phyloP scores from a whole-genome alignment of 2,797 vertebrate genomes.

The Halcyon badia region DNA sequence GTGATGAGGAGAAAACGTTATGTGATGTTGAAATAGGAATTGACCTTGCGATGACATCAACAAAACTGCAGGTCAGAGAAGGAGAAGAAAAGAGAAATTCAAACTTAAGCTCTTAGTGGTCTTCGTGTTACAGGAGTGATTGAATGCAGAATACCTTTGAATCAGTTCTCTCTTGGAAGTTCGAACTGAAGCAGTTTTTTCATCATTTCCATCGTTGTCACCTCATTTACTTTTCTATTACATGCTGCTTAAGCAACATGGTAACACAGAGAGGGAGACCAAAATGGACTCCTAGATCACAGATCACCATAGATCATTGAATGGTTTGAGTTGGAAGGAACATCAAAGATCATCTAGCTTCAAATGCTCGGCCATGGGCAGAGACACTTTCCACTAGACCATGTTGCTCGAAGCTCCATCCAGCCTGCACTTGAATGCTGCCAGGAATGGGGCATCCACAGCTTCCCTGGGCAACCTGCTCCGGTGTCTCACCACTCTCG shows the following conservation, averaged over 20 bases:
- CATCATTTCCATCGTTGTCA: neutral
- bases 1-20: neutral
- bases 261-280: neutral
- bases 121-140: neutral
- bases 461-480: too few relatives aligned
- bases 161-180: neutral
- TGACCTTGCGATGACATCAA: neutral
- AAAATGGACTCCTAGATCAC: neutral
- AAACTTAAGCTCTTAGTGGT: neutral
- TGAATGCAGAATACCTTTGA: neutral
- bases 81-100: neutral
- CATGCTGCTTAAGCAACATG: neutral
- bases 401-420: too few relatives aligned
- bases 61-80: neutral
- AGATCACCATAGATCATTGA: too few relatives aligned
- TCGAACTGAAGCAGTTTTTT: neutral
- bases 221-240: neutral
- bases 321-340: too few relatives aligned
- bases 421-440: too few relatives aligned
- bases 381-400: too few relatives aligned
- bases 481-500: too few relatives aligned
- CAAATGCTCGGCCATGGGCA: too few relatives aligned
- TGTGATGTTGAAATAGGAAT: neutral
- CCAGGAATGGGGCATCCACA: too few relatives aligned
- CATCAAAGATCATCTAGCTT: too few relatives aligned